phyloP scores from a whole-genome alignment of 2,797 vertebrate genomes.

The Tokudaia tokunoshimensis region DNA sequence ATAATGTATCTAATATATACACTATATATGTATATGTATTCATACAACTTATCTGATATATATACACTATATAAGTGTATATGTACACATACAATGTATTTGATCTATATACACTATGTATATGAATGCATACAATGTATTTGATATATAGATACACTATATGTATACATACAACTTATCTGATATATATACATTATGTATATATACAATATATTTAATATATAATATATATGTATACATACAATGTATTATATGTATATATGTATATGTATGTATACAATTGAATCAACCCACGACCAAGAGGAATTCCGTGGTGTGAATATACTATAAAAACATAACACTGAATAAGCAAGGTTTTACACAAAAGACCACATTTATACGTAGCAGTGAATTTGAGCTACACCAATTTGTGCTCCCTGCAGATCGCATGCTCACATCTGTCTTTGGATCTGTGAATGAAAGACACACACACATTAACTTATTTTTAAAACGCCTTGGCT shows the following conservation, averaged over 20 bases:
- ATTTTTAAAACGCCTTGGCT: background rate
- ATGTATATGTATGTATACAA: background rate
- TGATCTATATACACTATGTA: no score
- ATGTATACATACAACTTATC: background rate
- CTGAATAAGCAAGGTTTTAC: background rate
- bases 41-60: background rate
- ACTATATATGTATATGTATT: no score
- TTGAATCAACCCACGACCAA: background rate
- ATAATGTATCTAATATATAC: no score
- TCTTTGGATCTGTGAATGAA: background rate
- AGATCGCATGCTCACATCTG: background rate
- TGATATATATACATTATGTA: no score
- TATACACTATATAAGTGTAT: no score
- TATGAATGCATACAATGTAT: no score
- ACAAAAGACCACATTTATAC: background rate
- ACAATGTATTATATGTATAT: no score
- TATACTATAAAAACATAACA: background rate
- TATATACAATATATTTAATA: no score
- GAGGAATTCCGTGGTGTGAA: fast-evolving
- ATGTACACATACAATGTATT: no score
- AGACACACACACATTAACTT: background rate
- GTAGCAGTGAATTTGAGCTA: background rate
- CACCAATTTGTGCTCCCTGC: background rate
- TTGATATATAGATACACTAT: no score
- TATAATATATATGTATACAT: no score